Evolutionary conservation across 2,113 vertebrate species (phyloP).

Genomic region (Ammodytes marinus): DNA sequence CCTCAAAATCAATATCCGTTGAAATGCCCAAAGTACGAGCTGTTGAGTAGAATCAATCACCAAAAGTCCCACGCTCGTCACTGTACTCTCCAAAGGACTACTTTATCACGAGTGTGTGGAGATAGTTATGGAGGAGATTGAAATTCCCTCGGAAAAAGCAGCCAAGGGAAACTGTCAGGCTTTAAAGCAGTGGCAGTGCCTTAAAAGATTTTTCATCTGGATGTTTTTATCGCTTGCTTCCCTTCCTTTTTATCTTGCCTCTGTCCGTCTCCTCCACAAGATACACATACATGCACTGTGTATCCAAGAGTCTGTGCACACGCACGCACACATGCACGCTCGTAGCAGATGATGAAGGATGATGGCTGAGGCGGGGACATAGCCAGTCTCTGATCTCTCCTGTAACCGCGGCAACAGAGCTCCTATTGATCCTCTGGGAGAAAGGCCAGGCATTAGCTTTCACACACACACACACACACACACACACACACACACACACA

Average conservation of each 20-base stretch:
- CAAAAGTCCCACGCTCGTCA: constrained; percentile 47
- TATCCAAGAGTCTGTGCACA: background rate
- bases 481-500: constrained; percentile 26
- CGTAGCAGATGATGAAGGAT: constrained; percentile 68
- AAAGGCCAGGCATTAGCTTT: constrained; percentile 75
- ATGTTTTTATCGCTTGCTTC: constrained; percentile 31
- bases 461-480: constrained; percentile 52
- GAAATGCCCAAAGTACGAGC: constrained; percentile 37
- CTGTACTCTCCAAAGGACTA: constrained; percentile 45
- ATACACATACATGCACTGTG: background rate
- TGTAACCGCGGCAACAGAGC: constrained; percentile 83
- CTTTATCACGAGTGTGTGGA: constrained; percentile 59
- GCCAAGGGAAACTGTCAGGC: constrained; percentile 50
- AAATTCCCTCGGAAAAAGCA: constrained; percentile 47
- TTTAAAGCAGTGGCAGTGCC: constrained; percentile 60
- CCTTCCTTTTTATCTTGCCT: constrained; percentile 62
- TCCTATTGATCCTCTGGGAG: constrained; percentile 81
- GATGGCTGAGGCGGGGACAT: constrained; percentile 75
- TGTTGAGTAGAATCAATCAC: constrained; percentile 56
- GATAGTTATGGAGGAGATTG: constrained; percentile 55
- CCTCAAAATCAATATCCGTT: constrained; percentile 36
- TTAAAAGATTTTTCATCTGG: constrained; percentile 59
- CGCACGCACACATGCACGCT: constrained; percentile 23
- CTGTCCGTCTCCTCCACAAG: constrained; percentile 26
- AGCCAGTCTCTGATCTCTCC: constrained; percentile 83